Evolutionary conservation across 2,113 vertebrate genomes (phyloP), one percentile per base, ranked within the genome.

Genomic region (Pachyramphus minor): DNA sequence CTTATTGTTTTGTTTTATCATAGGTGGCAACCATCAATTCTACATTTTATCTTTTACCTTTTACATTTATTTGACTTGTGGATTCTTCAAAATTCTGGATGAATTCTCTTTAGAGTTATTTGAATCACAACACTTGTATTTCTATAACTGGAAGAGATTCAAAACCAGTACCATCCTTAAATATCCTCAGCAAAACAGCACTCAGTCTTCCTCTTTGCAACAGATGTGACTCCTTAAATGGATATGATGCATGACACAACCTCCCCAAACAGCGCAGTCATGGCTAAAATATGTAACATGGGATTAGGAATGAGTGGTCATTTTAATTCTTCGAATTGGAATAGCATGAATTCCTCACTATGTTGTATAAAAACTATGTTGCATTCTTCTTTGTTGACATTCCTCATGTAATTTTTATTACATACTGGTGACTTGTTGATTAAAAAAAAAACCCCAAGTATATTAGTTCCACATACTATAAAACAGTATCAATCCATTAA

Each of bases 381-480:
- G 4, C 11, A 7, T 41, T 78, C 23, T 25, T 66, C 47, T 37
- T 83, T 52, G 17, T 8, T 67, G n/a, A 30, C 4, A n/a, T 73
- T 73, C 12, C 9, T 30, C 73, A 12, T 42, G 21, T 24, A 89
- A 71, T 55, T 80, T 94, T 35, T 80, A 8, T 50, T 71, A 13
- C 4, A 18, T 37, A 35, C 19, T 77, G 31, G 3, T 37, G 45
- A 8, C 6, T 53, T 41, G 2, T 50, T 74, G 14, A 62, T 33
- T 9, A 3, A 56, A 28, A 55, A 45, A 7, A 9, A 28, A 12
- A 15, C 4, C 10, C 11, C 11, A 39, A 0, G 0, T 30, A 2
- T 23, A 13, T 74, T 67, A 27, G 4, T 52, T 82, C 20, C 28
- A 41, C 11, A 60, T 3, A 7, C 16, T 35, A 2, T 56, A 33